These are phyloP conservation scores for Papilio polyxenes DNA, from an alignment of 1,140 invertebrate species.

Conservation along the genomic window DNA sequence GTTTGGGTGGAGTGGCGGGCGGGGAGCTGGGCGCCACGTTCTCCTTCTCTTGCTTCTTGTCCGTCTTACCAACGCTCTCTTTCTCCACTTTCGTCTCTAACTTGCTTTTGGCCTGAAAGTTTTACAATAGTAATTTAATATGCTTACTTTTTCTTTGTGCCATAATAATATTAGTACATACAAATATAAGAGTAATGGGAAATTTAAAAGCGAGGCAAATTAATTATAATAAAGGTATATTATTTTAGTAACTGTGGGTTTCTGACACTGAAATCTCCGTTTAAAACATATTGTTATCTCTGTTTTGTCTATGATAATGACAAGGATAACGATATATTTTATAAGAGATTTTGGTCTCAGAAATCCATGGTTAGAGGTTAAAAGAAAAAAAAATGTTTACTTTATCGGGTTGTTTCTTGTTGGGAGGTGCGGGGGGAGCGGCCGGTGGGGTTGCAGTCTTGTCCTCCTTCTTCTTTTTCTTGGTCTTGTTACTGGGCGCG, in stretches of 20 bases:
- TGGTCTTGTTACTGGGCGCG: conserved; percentile 71
- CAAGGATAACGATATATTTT: too few relatives aligned
- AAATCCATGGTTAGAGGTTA: not conserved
- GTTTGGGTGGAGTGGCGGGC: conserved; percentile 59
- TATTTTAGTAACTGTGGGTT: too few relatives aligned
- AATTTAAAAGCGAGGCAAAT: too few relatives aligned
- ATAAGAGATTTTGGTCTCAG: too few relatives aligned
- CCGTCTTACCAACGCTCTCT: conserved; percentile 60
- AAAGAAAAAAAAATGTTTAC: conserved; percentile 43
- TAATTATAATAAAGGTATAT: too few relatives aligned
- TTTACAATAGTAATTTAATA: not conserved
- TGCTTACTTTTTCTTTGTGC: too few relatives aligned
- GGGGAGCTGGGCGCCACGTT: conserved; percentile 75
- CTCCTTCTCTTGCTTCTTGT: conserved; percentile 78
- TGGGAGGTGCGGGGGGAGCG: conserved; percentile 53
- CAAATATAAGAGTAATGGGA: too few relatives aligned
- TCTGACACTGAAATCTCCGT: too few relatives aligned
- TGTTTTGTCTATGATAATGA: too few relatives aligned
- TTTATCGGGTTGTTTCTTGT: conserved; percentile 76
- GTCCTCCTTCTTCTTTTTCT: conserved; percentile 92
- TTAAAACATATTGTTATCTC: too few relatives aligned
- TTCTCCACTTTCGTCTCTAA: conserved; percentile 68
- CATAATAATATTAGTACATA: too few relatives aligned
- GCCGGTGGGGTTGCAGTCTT: conserved; percentile 60
- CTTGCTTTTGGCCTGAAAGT: conserved; percentile 65